These are phyloP conservation scores for Alethe diademata DNA, from an alignment of 2,113 vertebrate genomes.

Conservation along the genomic window DNA sequence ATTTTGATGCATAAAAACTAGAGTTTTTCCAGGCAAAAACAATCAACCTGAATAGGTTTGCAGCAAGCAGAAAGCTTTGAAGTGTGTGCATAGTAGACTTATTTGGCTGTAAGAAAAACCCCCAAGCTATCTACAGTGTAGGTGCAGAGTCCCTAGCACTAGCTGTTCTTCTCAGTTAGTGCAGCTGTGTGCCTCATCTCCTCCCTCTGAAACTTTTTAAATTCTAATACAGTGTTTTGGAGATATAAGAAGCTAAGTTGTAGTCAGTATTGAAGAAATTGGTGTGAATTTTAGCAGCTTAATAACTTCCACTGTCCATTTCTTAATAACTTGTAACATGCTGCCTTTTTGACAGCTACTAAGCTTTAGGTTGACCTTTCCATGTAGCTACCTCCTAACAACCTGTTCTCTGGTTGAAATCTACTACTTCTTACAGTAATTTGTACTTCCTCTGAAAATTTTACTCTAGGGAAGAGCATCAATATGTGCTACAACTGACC, in stretches of 20 bases:
- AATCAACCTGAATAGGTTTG: background rate
- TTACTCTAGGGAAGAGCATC: background rate
- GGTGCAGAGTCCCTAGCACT: background rate
- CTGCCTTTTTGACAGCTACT: background rate
- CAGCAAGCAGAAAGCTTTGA: background rate
- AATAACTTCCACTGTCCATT: background rate
- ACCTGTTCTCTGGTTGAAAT: background rate
- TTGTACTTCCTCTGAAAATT: background rate
- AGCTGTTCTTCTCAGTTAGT: background rate
- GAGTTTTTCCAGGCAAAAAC: background rate
- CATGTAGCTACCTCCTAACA: background rate
- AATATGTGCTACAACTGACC: background rate
- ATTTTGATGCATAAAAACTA: background rate
- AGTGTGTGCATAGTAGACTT: background rate
- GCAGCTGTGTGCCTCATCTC: background rate
- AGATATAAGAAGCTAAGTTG: background rate
- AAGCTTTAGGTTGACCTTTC: background rate
- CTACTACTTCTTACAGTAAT: background rate
- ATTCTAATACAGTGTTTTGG: background rate
- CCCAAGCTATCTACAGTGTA: accelerated
- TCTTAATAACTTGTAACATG: background rate
- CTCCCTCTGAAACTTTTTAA: background rate
- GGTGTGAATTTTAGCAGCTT: background rate
- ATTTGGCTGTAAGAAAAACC: background rate
- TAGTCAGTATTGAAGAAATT: background rate